Evolutionary conservation across 2,797 vertebrate species (phyloP), one percentile per base, ranked within the genome.

Genomic region (Phrynocephalus vlangalii): DNA sequence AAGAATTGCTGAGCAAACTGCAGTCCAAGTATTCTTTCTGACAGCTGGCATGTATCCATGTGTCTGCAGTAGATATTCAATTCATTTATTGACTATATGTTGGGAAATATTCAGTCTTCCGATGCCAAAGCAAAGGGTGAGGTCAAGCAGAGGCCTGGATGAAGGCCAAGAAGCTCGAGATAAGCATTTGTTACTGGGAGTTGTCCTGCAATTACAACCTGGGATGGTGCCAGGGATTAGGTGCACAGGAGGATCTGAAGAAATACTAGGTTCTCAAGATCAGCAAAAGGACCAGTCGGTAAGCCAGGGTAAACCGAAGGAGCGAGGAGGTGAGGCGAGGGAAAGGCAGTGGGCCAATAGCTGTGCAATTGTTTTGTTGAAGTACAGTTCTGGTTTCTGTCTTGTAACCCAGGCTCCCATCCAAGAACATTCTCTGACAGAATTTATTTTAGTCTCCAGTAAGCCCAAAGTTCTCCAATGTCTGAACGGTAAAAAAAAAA

Each of bases 31-130:
- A 6, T 71, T 72, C 24, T 88, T 48, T 67, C 63, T 75, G 71
- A 52, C 71, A 85, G 7, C 60, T 84, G 82, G 63, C 11, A 15
- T 56, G 70, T 83, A 90, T 87, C n/a, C 76, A 85, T 79, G 11
- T 76, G 76, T 92, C 92, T 85, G 71, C 79, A 2, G 77, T 87
- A 87, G 73, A 26, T 91, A 85, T 83, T 88, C 92, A 18, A 83
- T 79, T 72, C 75, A 72, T 70, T 83, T 72, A 26, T 83, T 78
- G 71, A 16, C 3, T 63, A 33, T 26, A 30, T 11, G 15, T 71
- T 15, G 16, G 38, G 33, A 83, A 83, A 44, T 71, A 63, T 5
- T 48, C 26, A 60, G 11, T 56, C 66, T 67, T 88, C 30, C n/a
- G 30, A 3, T 87, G 56, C 44, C 50, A 79, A 48, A 71, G 24